These are phyloP conservation scores for Chondrosia reniformis DNA, from an alignment of 37 sponge, comb jelly and placozoan species.

Conservation along the genomic window DNA sequence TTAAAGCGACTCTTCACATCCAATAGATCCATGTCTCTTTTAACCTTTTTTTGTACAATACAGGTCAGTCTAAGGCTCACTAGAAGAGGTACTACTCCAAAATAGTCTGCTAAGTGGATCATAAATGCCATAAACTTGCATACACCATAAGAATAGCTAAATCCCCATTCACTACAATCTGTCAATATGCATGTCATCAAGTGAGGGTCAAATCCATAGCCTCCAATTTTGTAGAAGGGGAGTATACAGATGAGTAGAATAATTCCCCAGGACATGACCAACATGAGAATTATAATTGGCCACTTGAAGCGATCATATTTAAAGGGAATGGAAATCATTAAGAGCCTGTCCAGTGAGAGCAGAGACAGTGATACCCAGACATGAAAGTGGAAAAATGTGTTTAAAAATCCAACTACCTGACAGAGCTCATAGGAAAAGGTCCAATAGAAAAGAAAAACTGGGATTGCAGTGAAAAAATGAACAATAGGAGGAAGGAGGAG, in stretches of 20 bases:
- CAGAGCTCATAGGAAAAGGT: not conserved
- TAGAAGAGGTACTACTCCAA: not conserved
- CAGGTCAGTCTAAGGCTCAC: not conserved
- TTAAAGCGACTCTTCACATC: no score
- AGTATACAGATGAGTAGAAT: not conserved
- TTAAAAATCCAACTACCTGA: not conserved
- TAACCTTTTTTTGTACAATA: not conserved
- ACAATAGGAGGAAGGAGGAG: not conserved
- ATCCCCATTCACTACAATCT: not conserved
- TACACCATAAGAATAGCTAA: not conserved
- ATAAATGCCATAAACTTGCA: not conserved
- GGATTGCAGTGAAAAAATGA: not conserved
- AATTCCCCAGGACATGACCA: not conserved
- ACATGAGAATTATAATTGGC: not conserved
- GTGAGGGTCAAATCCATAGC: not conserved
- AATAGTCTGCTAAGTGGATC: not conserved
- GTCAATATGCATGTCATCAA: not conserved
- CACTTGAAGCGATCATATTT: not conserved
- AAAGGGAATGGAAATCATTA: not conserved
- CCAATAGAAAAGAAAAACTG: not conserved
- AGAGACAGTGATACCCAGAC: not conserved
- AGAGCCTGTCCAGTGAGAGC: not conserved
- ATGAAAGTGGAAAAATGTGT: not conserved
- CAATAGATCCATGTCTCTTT: not conserved
- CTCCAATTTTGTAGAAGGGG: not conserved